Base-by-base conservation (phyloP, 2,113 vertebrate genomes). In the Falco punctatus region DNA sequence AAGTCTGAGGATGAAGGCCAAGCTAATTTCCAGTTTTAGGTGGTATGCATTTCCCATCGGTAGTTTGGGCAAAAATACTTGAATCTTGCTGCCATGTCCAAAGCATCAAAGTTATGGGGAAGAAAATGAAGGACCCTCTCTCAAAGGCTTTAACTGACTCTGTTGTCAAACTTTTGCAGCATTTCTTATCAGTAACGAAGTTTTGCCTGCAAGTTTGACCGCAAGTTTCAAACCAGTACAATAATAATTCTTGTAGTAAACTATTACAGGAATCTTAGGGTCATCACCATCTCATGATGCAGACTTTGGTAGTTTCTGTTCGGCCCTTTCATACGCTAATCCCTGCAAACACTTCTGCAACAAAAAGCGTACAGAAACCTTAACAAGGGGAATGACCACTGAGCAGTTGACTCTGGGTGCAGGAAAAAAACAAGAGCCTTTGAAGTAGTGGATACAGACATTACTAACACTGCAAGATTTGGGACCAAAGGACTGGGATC, bases 401-500 rank as follows among this genome's bases (percentile, higher is more conserved):
- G 70, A 91, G 12, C 55, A 77, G 75, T 3, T 49, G 40, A 57
- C 57, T 28, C 59, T 35, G 69, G 33, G 69, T 27, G 48, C 16
- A 59, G 52, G 33, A 15, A 4, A 27, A 14, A 65, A 75, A 44
- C 46, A 48, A 78, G 89, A 84, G 84, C 73, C 81, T 95, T 92
- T 94, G 70, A 87, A 92, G 91, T 42, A 72, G 69, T 28, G 81
- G 91, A 91, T 51, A 87, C 4, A 91, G 91, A 95, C 93, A 95
- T 65, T 27, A 90, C 57, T 64, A 95, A 92, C 59, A 59, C 89
- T 61, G 94, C 94, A 94, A 95, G 94, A 91, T 91, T 65, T 85
- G 73, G 35, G 61, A 96, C 61, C 84, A 96, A 95, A 96, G 44
- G 73, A 38, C 91, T 49, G 81, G 95, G 91, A 97, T 97, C 69